Base-by-base conservation (phyloP, 2,888 invertebrate genomes). In the Epinotia bilunana region DNA sequence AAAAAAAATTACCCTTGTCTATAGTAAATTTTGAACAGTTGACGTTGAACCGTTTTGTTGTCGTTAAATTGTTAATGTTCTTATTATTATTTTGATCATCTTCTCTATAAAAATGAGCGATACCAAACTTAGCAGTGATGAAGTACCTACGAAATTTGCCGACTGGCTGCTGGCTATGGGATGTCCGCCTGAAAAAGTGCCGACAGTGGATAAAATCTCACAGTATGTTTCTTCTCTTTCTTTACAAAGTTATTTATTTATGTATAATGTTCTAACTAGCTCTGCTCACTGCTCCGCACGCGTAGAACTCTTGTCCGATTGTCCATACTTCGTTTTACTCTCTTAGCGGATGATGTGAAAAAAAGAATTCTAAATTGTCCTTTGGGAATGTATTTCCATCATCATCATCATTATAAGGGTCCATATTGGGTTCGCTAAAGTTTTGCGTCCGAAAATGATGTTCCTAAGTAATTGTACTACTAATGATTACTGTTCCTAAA, bases 111-210 rank as follows among this genome's bases (percentile, higher is more conserved):
- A 75, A 78, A 84, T 91, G 90, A 87, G 80, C 79, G 83, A 84
- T 46, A 80, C 82, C 53, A 88, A 91, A 77, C 77, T 93, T 28
- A 89, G 88, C 49, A 88, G 90, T 78, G 88, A 90, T 79, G 89
- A 90, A 80, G 90, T 94, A 53, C 93, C 93, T 2, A 78, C 83
- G 58, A 92, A 89, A 76, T 92, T 93, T 78, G 76, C 84, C 1
- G 90, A 92, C 82, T 94, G 93, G 93, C 83, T 93, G 3, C 80
- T 94, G 39, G 79, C 83, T 0, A 92, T 94, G 91, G 93, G 93
- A 70, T 94, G 92, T 79, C 90, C 92, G 0, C 82, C 87, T 4
- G 90, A 92, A 72, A 89, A 88, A 80, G 90, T 93, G 71, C 92
- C 92, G 39, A 83, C 88, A 12, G 76, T 84, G 18, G 92, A 93